Evolutionary conservation across 1,140 invertebrate species (phyloP).

Genomic region (Musca vetustissima): DNA sequence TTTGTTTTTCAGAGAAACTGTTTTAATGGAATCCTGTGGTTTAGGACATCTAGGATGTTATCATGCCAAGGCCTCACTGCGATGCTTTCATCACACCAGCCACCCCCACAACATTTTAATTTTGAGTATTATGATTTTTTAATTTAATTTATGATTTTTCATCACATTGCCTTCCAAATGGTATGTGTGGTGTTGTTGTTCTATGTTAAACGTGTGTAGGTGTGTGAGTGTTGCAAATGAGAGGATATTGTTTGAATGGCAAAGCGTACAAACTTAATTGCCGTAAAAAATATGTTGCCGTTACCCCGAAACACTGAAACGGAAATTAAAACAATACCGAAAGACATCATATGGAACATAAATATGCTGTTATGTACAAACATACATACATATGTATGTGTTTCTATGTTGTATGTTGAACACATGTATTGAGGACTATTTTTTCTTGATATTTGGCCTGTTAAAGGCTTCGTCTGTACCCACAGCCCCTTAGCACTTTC

Average conservation of each 20-base stretch:
- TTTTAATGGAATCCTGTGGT: no score
- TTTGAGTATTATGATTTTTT: neutral
- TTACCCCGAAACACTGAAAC: neutral
- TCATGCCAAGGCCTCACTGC: no score
- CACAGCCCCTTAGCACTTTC: no score
- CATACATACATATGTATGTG: neutral
- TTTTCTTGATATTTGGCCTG: neutral
- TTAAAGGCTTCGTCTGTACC: no score
- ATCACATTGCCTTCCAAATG: neutral
- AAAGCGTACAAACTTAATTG: slow-evolving; percentile 6
- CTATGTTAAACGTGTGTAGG: neutral
- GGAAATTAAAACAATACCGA: slow-evolving; percentile 16
- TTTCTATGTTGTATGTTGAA: neutral
- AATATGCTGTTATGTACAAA: no score
- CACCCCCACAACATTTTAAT: no score
- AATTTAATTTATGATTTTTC: slow-evolving; percentile 14
- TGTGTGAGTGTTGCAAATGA: neutral
- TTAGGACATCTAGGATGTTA: no score
- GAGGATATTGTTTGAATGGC: neutral
- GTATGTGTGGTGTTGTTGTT: neutral
- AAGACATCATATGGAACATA: neutral
- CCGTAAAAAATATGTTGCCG: slow-evolving; percentile 13
- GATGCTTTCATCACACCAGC: no score
- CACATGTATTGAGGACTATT: neutral
- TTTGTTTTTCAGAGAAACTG: no score